Evolutionary conservation across 2,113 vertebrate genomes (phyloP).

Genomic region (Ameiurus melas): DNA sequence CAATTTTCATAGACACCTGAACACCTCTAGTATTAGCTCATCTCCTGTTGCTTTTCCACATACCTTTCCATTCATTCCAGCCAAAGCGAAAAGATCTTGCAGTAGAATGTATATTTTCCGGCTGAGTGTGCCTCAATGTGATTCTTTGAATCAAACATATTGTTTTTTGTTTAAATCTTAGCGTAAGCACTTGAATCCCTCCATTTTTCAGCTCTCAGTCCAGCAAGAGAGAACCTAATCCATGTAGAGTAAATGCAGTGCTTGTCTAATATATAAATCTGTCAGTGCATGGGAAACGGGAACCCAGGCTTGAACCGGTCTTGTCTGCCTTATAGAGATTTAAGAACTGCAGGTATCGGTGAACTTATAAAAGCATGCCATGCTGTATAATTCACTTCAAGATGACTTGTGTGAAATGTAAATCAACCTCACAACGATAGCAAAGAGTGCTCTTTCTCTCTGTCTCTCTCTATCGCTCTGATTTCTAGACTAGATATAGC

Average conservation of each 20-base stretch:
- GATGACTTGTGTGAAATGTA: slow-evolving; percentile 49
- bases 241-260: slow-evolving; percentile 27
- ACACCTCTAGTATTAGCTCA: not conserved
- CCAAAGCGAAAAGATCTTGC: not conserved
- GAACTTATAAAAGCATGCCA: slow-evolving; percentile 28
- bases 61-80: not conserved
- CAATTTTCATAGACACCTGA: not conserved
- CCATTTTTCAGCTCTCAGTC: slow-evolving; percentile 5
- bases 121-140: not conserved
- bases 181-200: slow-evolving; percentile 10
- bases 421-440: slow-evolving; percentile 25
- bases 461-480: slow-evolving; percentile 12
- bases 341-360: slow-evolving; percentile 32
- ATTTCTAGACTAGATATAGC: slow-evolving; percentile 2
- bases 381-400: slow-evolving; percentile 44
- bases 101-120: slow-evolving; percentile 2
- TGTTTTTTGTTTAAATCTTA: slow-evolving; percentile 29
- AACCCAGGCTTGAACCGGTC: slow-evolving; percentile 35
- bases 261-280: slow-evolving; percentile 36
- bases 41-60: not conserved
- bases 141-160: slow-evolving; percentile 3
- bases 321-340: slow-evolving; percentile 35
- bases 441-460: not conserved
- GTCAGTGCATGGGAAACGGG: slow-evolving; percentile 6
- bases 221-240: not conserved